Base-by-base conservation (phyloP, 2,113 vertebrate species). In the Chloropsis cyanopogon region DNA sequence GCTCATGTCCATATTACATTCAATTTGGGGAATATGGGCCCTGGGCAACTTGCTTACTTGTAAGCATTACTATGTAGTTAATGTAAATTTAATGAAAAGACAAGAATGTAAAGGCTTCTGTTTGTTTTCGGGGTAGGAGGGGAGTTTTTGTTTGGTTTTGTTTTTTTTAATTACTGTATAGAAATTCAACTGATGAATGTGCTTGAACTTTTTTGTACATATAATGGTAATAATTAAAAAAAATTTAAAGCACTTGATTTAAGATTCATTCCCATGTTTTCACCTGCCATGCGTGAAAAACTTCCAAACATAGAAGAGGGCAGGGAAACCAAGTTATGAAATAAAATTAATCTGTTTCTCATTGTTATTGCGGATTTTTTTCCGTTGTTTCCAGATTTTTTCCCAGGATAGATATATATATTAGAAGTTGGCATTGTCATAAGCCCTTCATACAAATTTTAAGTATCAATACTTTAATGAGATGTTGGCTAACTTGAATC, bases 51-150 rank as follows among this genome's bases (percentile, higher is more conserved):
- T 33, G 54, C 25, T 60, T 82, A 88, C 60, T 68, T 73, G 15
- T 68, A 46, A 72, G 63, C 44, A 78, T 86, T 86, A 70, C 15
- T 86, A 37, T 77, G 9, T 53, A 33, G 14, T 17, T 82, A 75
- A 64, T 29, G 21, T 5, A 56, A 61, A 76, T 92, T 87, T 79
- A 59, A 26, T 64, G 56, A 81, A 54, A 86, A 63, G 3, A 59
- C 14, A 65, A 49, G n/a, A 75, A 61, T 89, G 46, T 79, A 82
- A 56, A 71, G 3, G 13, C 11, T 90, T 73, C 37, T 88, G 3
- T 31, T 42, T 14, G 6, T 6, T 73, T 63, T 19, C 3, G 1
- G 12, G 3, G 16, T 14, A 3, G 8, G 6, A 57, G 7, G 4
- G 6, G 7, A 42, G 39, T 49, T 35, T 65, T 26, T 54, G 9